Conservation (phyloP, 2,797 vertebrate genomes). For the Sylvilagus floridanus region DNA sequence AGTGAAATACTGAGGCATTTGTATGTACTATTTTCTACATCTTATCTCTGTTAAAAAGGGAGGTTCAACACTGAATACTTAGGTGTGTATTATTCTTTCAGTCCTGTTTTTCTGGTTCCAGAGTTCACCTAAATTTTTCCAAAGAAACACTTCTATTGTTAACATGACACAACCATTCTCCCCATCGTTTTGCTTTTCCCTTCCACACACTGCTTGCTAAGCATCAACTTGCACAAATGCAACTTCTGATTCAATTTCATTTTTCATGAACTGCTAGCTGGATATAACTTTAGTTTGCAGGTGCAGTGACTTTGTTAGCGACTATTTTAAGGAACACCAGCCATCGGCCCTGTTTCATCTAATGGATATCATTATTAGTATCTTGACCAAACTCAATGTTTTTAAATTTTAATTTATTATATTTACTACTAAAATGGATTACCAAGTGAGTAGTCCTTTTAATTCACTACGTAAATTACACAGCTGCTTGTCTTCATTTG, state of each 20-base stretch:
- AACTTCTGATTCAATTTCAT: conserved; percentile 34
- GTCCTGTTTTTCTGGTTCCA: neutral
- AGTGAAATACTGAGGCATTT: neutral
- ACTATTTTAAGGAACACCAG: neutral
- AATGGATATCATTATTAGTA: neutral
- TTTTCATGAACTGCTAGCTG: neutral
- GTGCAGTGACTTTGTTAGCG: neutral
- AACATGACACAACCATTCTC: neutral
- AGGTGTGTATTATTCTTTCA: neutral
- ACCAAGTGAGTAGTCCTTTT: neutral
- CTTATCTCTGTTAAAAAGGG: neutral
- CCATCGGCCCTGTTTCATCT: neutral
- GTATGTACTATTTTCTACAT: neutral
- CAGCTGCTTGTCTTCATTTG: neutral
- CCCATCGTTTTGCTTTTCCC: neutral
- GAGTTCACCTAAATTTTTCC: neutral
- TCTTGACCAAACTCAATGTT: neutral
- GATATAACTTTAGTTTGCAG: neutral
- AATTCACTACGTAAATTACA: neutral
- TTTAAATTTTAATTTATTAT: conserved; percentile 31
- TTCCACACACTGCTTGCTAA: neutral
- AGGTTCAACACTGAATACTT: neutral
- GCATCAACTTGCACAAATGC: neutral
- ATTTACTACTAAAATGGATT: neutral
- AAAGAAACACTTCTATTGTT: neutral